A percentile compares a stretch with the other conserved stretches of the same genome.
Conservation (phyloP, 2,888 invertebrate species). For the Drosophila pseudotalamancana region DNA sequence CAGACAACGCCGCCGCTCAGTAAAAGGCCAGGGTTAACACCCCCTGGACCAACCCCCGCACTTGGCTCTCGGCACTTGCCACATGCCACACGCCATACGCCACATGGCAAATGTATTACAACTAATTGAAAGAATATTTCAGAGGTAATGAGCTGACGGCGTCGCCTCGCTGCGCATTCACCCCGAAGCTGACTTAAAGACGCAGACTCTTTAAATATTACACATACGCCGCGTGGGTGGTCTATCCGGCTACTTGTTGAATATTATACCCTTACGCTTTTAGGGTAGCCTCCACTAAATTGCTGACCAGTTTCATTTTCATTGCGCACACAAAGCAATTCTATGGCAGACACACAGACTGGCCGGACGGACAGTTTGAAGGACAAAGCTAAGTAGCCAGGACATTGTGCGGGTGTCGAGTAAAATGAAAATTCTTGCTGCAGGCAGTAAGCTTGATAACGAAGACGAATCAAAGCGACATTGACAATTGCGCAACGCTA, state of each 20-base stretch:
- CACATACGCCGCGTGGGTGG: conserved; percentile 49
- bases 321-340: conserved; percentile 35
- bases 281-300: conserved; percentile 34
- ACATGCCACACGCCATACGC: conserved; percentile 55
- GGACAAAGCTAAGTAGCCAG: conserved; percentile 56
- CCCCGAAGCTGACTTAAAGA: conserved; percentile 28
- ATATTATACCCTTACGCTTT: conserved; percentile 32
- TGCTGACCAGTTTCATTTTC: conserved; percentile 58
- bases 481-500: conserved; percentile 46
- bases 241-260: conserved; percentile 61
- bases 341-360: conserved; percentile 3
- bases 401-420: conserved; percentile 35
- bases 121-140: conserved; percentile 75
- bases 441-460: conserved; percentile 65
- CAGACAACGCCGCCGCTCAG: conserved; percentile 23
- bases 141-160: conserved; percentile 59
- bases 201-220: conserved; percentile 34
- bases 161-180: conserved; percentile 45
- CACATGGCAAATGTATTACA: conserved; percentile 60
- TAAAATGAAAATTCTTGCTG: conserved; percentile 63
- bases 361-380: conserved; percentile 22
- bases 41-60: conserved; percentile 1
- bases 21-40: conserved; percentile 45
- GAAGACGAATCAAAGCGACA: conserved; percentile 45
- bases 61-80: conserved; percentile 6